Conservation (phyloP, 2,888 invertebrate genomes). For the Quadriops clusia region DNA sequence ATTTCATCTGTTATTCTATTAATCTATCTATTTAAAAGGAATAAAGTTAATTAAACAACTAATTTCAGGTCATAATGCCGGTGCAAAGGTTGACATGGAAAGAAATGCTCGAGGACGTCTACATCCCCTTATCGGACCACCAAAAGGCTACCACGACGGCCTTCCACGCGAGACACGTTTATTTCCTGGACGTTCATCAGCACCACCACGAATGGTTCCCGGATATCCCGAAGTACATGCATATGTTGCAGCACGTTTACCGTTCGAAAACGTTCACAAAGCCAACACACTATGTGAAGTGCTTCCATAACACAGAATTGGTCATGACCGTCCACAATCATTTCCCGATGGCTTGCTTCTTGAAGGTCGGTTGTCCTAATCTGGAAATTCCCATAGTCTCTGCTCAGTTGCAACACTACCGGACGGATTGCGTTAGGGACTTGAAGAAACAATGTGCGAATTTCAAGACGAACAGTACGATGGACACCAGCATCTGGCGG, state of each 20-base stretch:
- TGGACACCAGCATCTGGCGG: slow-evolving; percentile 71
- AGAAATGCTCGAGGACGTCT: neutral
- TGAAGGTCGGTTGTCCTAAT: slow-evolving; percentile 68
- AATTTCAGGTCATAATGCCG: slow-evolving; percentile 13
- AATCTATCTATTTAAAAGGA: too few relatives aligned
- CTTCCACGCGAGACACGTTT: slow-evolving; percentile 75
- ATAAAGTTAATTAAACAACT: too few relatives aligned
- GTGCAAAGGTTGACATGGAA: neutral
- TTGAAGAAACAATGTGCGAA: slow-evolving; percentile 67
- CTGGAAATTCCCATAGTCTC: slow-evolving; percentile 64
- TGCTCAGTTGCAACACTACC: slow-evolving; percentile 78
- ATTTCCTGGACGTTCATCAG: slow-evolving; percentile 72
- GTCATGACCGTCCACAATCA: slow-evolving; percentile 79
- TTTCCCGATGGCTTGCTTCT: slow-evolving; percentile 70
- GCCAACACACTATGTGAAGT: slow-evolving; percentile 81
- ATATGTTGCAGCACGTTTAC: slow-evolving; percentile 79
- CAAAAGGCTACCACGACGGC: slow-evolving; percentile 84
- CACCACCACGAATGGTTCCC: slow-evolving; percentile 65
- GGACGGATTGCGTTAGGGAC: slow-evolving; percentile 74
- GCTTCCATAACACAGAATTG: slow-evolving; percentile 76
- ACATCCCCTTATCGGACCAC: slow-evolving; percentile 43
- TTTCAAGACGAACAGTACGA: slow-evolving; percentile 60
- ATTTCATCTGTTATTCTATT: too few relatives aligned
- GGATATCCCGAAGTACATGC: slow-evolving; percentile 66
- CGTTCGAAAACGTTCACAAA: slow-evolving; percentile 76